Evolutionary conservation across 2,113 vertebrate genomes (phyloP).

Genomic region (Anseranas semipalmata): DNA sequence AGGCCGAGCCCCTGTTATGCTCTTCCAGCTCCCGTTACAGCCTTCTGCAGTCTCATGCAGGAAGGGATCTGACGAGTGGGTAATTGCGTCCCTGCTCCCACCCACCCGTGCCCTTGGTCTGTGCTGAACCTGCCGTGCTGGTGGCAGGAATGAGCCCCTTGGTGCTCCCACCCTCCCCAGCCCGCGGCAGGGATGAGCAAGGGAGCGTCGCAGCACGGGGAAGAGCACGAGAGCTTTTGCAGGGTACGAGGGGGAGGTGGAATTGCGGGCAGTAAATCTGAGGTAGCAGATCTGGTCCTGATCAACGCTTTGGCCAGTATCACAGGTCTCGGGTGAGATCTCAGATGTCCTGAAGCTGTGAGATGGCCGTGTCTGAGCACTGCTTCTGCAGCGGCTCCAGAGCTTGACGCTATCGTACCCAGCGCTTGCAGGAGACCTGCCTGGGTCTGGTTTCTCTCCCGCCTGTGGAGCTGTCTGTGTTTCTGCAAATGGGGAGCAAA

Average conservation of each 20-base stretch:
- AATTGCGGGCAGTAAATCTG: neutral
- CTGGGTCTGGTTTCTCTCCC: neutral
- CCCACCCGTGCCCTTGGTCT: rapidly evolving
- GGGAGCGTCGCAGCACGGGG: neutral
- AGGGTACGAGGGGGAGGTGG: neutral
- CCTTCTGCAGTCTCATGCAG: neutral
- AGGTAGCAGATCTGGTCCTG: neutral
- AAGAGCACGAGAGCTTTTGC: neutral
- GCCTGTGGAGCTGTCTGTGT: neutral
- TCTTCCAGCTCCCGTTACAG: neutral
- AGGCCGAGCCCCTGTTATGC: rapidly evolving
- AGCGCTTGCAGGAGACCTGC: neutral
- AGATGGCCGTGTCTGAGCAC: neutral
- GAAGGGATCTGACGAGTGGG: neutral
- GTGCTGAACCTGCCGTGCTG: neutral
- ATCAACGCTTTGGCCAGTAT: neutral
- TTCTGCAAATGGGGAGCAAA: neutral
- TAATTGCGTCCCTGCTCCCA: too few species aligned
- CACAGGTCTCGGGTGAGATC: neutral
- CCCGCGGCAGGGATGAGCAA: neutral
- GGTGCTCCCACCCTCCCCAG: neutral
- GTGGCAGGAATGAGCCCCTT: neutral
- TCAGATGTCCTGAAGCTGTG: neutral
- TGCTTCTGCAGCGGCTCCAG: neutral
- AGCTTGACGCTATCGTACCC: rapidly evolving